Evolutionary conservation across 2,888 invertebrate species (phyloP).

Genomic region (Esperia sulphurella): DNA sequence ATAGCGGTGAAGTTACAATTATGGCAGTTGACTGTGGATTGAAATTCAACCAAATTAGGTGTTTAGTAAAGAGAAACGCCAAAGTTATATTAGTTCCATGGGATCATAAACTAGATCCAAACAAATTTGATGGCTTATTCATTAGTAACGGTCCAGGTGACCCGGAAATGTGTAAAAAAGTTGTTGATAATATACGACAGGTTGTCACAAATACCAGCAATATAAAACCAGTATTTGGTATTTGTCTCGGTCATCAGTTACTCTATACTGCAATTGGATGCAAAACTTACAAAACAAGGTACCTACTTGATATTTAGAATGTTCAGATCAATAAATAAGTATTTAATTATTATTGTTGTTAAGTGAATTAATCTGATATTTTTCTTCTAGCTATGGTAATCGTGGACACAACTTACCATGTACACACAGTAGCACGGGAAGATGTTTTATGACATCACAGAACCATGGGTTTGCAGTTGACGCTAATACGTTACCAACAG

Average conservation of each 20-base stretch:
- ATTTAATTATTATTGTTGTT: background rate
- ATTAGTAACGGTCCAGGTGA: constrained; percentile 99
- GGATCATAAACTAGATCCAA: constrained; percentile 84
- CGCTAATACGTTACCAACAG: constrained; percentile 82
- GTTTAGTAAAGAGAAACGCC: constrained; percentile 91
- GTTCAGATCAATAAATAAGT: background rate
- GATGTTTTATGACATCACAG: constrained; percentile 99
- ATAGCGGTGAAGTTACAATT: constrained; percentile 86
- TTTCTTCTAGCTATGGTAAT: constrained; percentile 91
- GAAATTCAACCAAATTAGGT: constrained; percentile 97
- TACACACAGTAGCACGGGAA: constrained; percentile 88
- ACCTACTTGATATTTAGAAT: constrained; percentile 33
- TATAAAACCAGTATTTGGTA: constrained; percentile 96
- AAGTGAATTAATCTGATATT: background rate
- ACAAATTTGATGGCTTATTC: constrained; percentile 95
- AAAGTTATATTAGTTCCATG: constrained; percentile 96
- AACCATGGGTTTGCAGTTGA: constrained; percentile 98
- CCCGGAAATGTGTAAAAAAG: constrained; percentile 89
- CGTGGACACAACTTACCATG: constrained; percentile 99
- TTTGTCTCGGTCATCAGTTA: constrained; percentile 98
- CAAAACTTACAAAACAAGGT: constrained; percentile 96
- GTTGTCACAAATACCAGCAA: constrained; percentile 69
- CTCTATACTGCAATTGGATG: constrained; percentile 95
- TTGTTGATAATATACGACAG: constrained; percentile 84
- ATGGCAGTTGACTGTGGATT: constrained; percentile 97